phyloP scores from a whole-genome alignment of 1,140 invertebrate species.

The Nixonia krombeini region DNA sequence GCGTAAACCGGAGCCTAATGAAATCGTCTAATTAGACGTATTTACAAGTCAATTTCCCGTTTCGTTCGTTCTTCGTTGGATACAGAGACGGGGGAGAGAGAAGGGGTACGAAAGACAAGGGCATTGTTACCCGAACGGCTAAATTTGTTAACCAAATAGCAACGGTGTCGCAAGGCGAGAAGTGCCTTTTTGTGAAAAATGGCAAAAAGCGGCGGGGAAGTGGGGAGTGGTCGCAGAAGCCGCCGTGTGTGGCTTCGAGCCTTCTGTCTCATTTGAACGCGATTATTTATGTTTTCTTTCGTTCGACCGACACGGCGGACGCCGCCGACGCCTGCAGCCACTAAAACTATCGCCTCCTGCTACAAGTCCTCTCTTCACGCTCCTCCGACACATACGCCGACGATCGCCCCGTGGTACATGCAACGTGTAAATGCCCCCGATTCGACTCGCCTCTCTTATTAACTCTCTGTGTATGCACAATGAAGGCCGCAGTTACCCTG shows the following conservation, averaged over 20 bases:
- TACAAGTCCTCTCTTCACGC: conserved; percentile 38
- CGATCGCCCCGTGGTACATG: conserved; percentile 11
- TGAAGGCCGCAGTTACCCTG: neutral
- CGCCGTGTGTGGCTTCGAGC: conserved; percentile 65
- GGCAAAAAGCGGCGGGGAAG: conserved; percentile 7
- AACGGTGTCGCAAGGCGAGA: no score
- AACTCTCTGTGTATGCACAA: neutral
- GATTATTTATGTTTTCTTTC: conserved; percentile 74
- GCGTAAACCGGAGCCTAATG: conserved; percentile 36
- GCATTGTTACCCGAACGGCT: no score
- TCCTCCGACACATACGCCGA: conserved; percentile 41
- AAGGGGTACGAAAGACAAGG: no score
- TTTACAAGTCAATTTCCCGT: conserved; percentile 35
- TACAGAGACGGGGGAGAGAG: conserved; percentile 8
- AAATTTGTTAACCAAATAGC: no score
- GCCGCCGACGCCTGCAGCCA: conserved; percentile 66
- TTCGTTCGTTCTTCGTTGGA: conserved; percentile 6
- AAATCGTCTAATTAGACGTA: conserved; percentile 42
- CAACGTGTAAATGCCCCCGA: conserved; percentile 11
- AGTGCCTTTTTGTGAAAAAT: conserved; percentile 15
- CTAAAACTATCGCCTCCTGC: conserved; percentile 66
- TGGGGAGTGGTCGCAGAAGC: conserved; percentile 24
- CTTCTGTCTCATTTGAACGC: conserved; percentile 71
- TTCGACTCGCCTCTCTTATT: conserved; percentile 13
- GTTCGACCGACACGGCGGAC: conserved; percentile 47